Evolutionary conservation across 1,140 invertebrate species (phyloP).

Genomic region (Andricus grossulariae): DNA sequence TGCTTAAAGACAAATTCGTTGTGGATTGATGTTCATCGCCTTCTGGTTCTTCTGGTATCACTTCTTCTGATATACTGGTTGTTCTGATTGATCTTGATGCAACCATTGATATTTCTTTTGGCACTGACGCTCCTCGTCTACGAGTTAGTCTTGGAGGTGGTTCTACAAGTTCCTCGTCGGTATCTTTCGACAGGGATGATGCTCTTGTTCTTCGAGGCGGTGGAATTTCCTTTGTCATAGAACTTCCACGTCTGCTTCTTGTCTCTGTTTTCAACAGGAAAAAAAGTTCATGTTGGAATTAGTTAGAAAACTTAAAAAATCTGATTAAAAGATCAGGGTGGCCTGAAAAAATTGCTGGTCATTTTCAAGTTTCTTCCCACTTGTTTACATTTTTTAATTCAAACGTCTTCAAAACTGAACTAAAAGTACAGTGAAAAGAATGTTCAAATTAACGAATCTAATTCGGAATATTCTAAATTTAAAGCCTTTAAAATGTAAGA

Average conservation of each 20-base stretch:
- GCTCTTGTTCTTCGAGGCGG: slow-evolving; percentile 42
- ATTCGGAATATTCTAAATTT: too few relatives aligned
- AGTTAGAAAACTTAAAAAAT: too few relatives aligned
- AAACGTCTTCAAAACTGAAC: too few relatives aligned
- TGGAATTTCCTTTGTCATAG: slow-evolving; percentile 40
- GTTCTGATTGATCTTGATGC: not conserved
- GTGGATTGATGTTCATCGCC: not conserved
- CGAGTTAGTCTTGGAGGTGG: not conserved
- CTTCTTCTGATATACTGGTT: slow-evolving; percentile 38
- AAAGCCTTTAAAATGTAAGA: too few relatives aligned
- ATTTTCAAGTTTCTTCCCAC: not conserved
- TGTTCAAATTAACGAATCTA: too few relatives aligned
- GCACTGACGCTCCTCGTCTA: slow-evolving; percentile 57
- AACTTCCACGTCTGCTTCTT: slow-evolving; percentile 36
- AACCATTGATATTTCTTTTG: slow-evolving; percentile 49
- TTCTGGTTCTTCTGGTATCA: slow-evolving; percentile 48
- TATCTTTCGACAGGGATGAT: slow-evolving; percentile 48
- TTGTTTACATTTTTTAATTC: not conserved
- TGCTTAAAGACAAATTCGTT: not conserved
- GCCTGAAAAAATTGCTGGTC: too few relatives aligned
- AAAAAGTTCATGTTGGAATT: not conserved
- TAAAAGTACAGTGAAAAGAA: too few relatives aligned
- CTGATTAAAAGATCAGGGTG: too few relatives aligned
- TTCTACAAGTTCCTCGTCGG: slow-evolving; percentile 14
- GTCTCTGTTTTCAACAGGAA: not conserved